Conservation (phyloP, 1,140 invertebrate genomes). For the Drosophila willistoni region DNA sequence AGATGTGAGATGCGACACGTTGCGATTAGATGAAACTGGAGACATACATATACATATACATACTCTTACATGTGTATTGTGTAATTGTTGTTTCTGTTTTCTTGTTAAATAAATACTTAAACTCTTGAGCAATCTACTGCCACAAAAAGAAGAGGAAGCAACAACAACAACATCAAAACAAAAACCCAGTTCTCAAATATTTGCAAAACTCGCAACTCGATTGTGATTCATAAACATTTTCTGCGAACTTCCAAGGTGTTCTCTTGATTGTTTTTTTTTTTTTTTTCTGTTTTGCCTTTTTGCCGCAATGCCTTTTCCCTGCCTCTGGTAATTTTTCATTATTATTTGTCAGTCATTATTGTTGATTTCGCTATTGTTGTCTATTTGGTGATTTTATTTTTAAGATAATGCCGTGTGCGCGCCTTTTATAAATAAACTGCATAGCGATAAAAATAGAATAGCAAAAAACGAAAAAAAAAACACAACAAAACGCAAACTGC, state of each 20-base stretch:
- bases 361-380: constrained; percentile 42
- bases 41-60: not conserved
- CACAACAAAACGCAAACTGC: constrained; percentile 31
- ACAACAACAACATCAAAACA: constrained; percentile 8
- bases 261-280: constrained; percentile 48
- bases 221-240: constrained; percentile 57
- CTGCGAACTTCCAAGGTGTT: constrained; percentile 65
- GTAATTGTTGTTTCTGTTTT: constrained; percentile 36
- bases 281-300: constrained; percentile 5
- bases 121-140: constrained; percentile 15
- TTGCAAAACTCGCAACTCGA: constrained; percentile 29
- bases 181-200: constrained; percentile 10
- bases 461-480: constrained; percentile 13
- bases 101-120: constrained; percentile 17
- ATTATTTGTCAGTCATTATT: constrained; percentile 70
- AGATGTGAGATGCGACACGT: constrained; percentile 38
- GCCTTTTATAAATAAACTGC: constrained; percentile 74
- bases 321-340: constrained; percentile 64
- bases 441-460: constrained; percentile 73
- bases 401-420: constrained; percentile 64
- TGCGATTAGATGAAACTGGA: constrained; percentile 33
- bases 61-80: constrained; percentile 1
- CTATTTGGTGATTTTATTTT: constrained; percentile 58
- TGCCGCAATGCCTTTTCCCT: constrained; percentile 44
- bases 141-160: not conserved